Evolutionary conservation across 2,797 vertebrate species (phyloP).

Genomic region (Siniperca scherzeri): DNA sequence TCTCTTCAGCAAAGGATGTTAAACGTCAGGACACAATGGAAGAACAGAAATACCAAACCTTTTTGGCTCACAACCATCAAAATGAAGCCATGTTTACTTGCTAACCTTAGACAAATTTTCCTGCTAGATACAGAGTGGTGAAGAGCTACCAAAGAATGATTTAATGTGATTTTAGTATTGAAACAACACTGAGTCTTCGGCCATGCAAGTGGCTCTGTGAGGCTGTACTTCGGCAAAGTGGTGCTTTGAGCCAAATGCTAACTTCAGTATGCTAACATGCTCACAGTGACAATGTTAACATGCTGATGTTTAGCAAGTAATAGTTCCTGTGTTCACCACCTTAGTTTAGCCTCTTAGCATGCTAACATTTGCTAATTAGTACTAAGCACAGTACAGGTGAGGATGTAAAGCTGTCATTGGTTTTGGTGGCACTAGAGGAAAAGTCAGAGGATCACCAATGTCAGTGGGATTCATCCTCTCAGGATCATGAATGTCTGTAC

Average conservation of each 20-base stretch:
- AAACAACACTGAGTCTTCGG: not conserved
- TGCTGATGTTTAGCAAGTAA: not conserved
- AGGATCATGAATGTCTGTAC: not conserved
- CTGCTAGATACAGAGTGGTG: not conserved
- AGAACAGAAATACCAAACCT: conserved; percentile 3
- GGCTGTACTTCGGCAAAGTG: not conserved
- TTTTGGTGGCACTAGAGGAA: not conserved
- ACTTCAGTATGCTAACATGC: not conserved
- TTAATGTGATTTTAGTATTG: not conserved
- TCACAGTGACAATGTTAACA: not conserved
- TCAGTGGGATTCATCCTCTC: not conserved
- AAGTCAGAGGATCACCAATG: not conserved
- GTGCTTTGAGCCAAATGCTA: not conserved
- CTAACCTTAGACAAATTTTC: not conserved
- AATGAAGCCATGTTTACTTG: not conserved
- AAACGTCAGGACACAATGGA: conserved; percentile 15
- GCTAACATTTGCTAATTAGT: not conserved
- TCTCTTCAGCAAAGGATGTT: not conserved
- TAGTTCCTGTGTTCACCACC: not conserved
- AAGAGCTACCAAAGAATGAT: not conserved
- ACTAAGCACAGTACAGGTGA: not conserved
- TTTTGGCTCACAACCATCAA: not conserved
- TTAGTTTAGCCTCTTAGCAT: not conserved
- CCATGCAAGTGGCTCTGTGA: not conserved
- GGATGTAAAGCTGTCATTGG: not conserved